Evolutionary conservation across 2,113 vertebrate species (phyloP), one percentile per base, ranked within the genome.

Genomic region (Empidonax alnorum): DNA sequence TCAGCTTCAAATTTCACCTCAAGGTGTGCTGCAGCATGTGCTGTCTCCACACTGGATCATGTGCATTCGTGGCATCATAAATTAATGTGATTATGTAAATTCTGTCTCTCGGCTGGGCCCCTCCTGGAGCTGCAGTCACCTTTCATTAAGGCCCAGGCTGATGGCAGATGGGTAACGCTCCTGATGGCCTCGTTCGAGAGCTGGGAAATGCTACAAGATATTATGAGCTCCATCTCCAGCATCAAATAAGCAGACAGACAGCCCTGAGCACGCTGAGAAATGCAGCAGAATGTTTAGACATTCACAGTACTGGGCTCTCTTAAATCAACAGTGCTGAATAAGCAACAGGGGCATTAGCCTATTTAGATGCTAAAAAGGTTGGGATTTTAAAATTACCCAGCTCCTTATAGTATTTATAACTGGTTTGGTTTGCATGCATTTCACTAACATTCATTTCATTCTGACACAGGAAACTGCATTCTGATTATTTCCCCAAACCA

Each of bases 311-410:
- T 72, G 81, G 94, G 79, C 82, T 67, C 93, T 67, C 25, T 78
- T 78, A 97, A 94, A 93, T 94, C 96, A 92, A 49, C 52, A 67
- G 22, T 96, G 93, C 96, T 96, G 94, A 96, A 95, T 95, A 95
- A 97, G 95, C 96, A 95, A 82, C 73, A 82, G 93, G 73, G 83
- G 80, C 76, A 95, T 96, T 96, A 95, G 68, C 49, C 92, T 96
- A 90, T 93, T 95, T 94, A 92, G 94, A 95, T 94, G 86, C 90
- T 92, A 90, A 95, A 93, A 94, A 61, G 92, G 74, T 89, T 87
- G 86, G 84, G 83, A 58, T 93, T 95, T 96, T 94, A 58, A 96
- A 95, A 90, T 90, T 90, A 92, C 82, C 52, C 69, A 52, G 79
- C 66, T 92, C 83, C 76, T 92, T 80, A 72, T 68, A 87, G 94